phyloP scores from a whole-genome alignment of 1,140 invertebrate species.

The Sinonovacula constricta region DNA sequence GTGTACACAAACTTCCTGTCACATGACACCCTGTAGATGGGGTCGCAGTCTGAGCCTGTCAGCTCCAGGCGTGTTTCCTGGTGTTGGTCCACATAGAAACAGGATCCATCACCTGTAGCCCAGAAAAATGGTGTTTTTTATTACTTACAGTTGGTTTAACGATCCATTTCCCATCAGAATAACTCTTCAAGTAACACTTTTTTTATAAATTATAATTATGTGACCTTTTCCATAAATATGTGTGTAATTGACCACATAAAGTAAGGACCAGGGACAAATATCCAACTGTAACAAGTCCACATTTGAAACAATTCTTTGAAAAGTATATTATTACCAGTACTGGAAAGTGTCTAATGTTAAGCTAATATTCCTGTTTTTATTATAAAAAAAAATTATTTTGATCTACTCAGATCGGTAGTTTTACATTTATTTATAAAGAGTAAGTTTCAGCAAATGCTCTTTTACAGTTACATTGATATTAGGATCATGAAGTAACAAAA shows the following conservation, averaged over 20 bases:
- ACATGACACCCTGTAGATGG: conserved; percentile 74
- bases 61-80: conserved; percentile 80
- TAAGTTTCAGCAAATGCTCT: no score
- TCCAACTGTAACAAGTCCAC: neutral
- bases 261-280: neutral
- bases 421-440: no score
- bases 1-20: conserved; percentile 74
- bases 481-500: no score
- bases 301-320: neutral
- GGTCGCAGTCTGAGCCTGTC: conserved; percentile 85
- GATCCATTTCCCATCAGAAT: no score
- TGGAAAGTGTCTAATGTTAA: no score
- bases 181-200: neutral
- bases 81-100: conserved; percentile 78
- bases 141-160: no score
- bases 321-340: no score
- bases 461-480: no score
- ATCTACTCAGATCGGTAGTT: no score
- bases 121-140: no score
- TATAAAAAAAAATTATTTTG: no score
- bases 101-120: conserved; percentile 82
- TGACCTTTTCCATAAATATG: neutral
- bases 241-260: neutral
- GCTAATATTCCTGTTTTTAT: no score
- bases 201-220: neutral